These are phyloP conservation scores for Synanthedon vespiformis DNA, from an alignment of 2,888 invertebrate genomes.

Conservation along the genomic window DNA sequence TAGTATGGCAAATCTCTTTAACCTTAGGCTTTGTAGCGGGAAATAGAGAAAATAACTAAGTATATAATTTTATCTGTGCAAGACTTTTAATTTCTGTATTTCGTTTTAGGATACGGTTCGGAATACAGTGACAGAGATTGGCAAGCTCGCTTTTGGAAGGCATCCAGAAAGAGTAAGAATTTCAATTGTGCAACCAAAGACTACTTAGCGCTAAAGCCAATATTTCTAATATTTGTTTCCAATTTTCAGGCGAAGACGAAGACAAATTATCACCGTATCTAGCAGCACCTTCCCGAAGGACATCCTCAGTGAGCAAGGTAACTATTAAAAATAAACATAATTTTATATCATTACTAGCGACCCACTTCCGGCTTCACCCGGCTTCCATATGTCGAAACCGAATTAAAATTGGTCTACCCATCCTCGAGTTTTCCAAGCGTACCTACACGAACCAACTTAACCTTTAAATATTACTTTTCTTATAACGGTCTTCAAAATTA, in stretches of 20 bases:
- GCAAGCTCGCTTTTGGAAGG: constrained; percentile 74
- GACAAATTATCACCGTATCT: constrained; percentile 56
- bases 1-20: too few species aligned
- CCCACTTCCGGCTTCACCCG: too few species aligned
- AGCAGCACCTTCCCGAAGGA: constrained; percentile 49
- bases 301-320: constrained; percentile 54
- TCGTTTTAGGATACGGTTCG: constrained; percentile 76
- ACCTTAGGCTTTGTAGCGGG: too few species aligned
- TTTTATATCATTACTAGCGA: neutral
- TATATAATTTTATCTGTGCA: too few species aligned
- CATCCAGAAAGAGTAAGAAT: constrained; percentile 53
- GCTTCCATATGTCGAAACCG: too few species aligned
- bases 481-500: neutral
- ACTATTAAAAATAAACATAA: neutral
- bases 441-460: too few species aligned
- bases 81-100: neutral
- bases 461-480: too few species aligned
- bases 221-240: neutral
- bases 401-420: too few species aligned
- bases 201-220: neutral
- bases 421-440: too few species aligned
- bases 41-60: too few species aligned
- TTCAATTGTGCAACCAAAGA: neutral
- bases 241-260: constrained; percentile 50
- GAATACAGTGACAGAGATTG: constrained; percentile 80